phyloP scores from a whole-genome alignment of 2,888 invertebrate species.

The Lepidonotus clava region DNA sequence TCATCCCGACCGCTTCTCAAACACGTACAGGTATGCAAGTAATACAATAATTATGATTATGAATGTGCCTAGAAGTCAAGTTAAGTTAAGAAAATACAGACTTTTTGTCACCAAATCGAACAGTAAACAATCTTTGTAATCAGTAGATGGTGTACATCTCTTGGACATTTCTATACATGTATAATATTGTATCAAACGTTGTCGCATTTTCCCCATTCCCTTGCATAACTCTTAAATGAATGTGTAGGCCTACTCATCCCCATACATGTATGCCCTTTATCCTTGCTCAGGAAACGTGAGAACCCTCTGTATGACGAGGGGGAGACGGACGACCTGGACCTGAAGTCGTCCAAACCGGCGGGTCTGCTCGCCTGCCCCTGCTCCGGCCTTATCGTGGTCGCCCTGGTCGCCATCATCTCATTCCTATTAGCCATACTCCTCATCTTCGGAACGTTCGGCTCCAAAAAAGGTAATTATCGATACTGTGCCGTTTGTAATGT shows the following conservation, averaged over 20 bases:
- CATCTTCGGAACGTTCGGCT: neutral
- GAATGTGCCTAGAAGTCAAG: too few relatives aligned
- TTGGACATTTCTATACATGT: too few relatives aligned
- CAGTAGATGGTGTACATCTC: too few relatives aligned
- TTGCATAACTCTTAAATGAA: too few relatives aligned
- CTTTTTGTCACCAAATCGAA: too few relatives aligned
- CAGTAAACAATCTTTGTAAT: too few relatives aligned
- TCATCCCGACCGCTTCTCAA: neutral
- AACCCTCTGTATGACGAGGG: constrained; percentile 42
- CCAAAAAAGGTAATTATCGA: constrained; percentile 18
- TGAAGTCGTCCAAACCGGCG: neutral
- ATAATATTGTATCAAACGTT: too few relatives aligned
- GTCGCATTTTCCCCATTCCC: too few relatives aligned
- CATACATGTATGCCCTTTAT: too few relatives aligned
- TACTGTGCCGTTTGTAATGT: neutral
- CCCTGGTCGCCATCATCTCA: neutral
- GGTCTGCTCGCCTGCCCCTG: neutral
- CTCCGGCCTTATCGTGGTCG: constrained; percentile 6
- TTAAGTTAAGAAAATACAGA: too few relatives aligned
- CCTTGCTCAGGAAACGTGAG: constrained; percentile 24
- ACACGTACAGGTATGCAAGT: constrained; percentile 19
- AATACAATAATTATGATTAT: too few relatives aligned
- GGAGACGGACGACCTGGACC: constrained; percentile 12
- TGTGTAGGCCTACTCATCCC: too few relatives aligned
- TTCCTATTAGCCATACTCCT: neutral